Evolutionary conservation across 2,888 invertebrate species (phyloP).

Genomic region (Polyommatus icarus): DNA sequence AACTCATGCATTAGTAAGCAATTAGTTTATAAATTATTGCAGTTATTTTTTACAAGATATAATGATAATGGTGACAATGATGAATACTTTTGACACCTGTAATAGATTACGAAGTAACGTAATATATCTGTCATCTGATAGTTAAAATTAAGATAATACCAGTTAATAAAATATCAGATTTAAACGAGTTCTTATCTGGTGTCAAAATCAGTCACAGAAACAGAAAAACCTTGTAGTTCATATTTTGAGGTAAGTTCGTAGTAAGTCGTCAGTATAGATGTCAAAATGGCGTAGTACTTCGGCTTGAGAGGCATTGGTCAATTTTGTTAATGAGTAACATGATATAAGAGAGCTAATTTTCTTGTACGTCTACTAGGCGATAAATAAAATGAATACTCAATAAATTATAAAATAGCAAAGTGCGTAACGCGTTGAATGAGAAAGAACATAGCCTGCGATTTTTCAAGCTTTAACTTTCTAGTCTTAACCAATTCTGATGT

Average conservation of each 20-base stretch:
- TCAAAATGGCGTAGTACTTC: not conserved
- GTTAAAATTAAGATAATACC: slow-evolving; percentile 17
- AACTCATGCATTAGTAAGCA: not conserved
- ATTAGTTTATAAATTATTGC: slow-evolving; percentile 9
- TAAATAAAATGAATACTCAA: too few relatives aligned
- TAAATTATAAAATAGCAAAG: too few relatives aligned
- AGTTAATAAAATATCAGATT: slow-evolving; percentile 22
- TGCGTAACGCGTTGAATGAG: too few relatives aligned
- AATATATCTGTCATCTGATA: slow-evolving; percentile 17
- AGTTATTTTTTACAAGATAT: slow-evolving; percentile 2
- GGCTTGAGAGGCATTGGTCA: too few relatives aligned
- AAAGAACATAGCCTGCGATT: too few relatives aligned
- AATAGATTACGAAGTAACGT: not conserved
- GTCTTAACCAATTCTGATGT: too few relatives aligned
- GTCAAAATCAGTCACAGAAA: not conserved
- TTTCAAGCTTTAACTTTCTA: too few relatives aligned
- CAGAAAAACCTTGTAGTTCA: not conserved
- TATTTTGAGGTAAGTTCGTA: not conserved
- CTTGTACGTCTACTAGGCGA: too few relatives aligned
- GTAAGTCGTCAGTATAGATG: not conserved
- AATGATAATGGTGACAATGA: not conserved
- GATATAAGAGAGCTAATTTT: too few relatives aligned
- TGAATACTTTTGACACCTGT: slow-evolving; percentile 11
- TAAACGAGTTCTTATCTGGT: not conserved
- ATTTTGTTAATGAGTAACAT: too few relatives aligned